Percentiles rank a stretch among this genome's conserved stretches.
Evolutionary conservation across 2,888 invertebrate genomes (phyloP).

Genomic region (Caenorhabditis japonica): DNA sequence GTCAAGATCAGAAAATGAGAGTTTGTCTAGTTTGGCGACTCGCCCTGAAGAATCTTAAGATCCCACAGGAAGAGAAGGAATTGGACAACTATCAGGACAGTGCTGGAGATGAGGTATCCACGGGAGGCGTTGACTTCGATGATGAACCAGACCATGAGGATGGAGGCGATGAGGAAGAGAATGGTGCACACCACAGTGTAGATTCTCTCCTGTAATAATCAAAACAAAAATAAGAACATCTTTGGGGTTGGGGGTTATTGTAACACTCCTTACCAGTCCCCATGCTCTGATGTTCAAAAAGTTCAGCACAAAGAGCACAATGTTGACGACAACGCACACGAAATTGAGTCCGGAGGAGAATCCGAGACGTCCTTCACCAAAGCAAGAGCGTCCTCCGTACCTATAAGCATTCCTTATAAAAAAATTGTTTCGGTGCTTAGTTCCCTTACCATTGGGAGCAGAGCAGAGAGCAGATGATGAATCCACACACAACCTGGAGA

Average conservation of each 20-base stretch:
- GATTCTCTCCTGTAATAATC: slow-evolving; percentile 65
- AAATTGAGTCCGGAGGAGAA: slow-evolving; percentile 67
- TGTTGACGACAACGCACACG: slow-evolving; percentile 67
- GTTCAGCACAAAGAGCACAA: slow-evolving; percentile 71
- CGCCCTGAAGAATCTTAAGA: slow-evolving; percentile 74
- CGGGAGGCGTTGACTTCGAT: slow-evolving; percentile 61
- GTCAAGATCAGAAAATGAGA: not conserved
- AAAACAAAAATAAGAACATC: too few species aligned
- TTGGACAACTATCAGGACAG: slow-evolving; percentile 66
- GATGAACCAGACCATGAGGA: slow-evolving; percentile 67
- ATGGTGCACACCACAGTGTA: slow-evolving; percentile 63
- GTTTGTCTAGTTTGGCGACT: slow-evolving; percentile 69
- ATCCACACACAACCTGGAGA: slow-evolving; percentile 69
- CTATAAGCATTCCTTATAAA: too few species aligned
- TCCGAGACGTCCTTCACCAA: slow-evolving; percentile 71
- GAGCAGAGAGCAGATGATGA: slow-evolving; percentile 73
- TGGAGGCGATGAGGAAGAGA: slow-evolving; percentile 66
- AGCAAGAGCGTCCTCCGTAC: slow-evolving; percentile 71
- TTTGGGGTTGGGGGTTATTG: not conserved
- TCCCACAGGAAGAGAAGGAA: slow-evolving; percentile 75
- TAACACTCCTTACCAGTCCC: slow-evolving; percentile 56
- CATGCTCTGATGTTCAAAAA: slow-evolving; percentile 70
- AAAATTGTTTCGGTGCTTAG: too few species aligned
- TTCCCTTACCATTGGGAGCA: slow-evolving; percentile 63
- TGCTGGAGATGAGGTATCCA: slow-evolving; percentile 62